These are phyloP conservation scores for Mastigias papua DNA, from an alignment of 30 jellyfish, hydroid and myxozoan genomes.

Conservation along the genomic window DNA sequence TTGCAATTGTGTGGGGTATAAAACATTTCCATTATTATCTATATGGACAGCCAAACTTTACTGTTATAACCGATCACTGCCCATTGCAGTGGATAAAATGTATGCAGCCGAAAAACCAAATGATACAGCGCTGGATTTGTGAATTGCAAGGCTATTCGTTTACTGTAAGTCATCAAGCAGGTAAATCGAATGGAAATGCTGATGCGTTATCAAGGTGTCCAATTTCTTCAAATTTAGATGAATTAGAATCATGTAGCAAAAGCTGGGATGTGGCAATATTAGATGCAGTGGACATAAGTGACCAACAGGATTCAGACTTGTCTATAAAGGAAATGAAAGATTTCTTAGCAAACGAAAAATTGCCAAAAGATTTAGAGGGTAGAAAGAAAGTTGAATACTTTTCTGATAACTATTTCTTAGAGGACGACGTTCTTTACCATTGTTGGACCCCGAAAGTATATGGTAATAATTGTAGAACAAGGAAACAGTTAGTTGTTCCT, in stretches of 20 bases:
- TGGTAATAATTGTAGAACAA: conserved; percentile 15
- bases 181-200: conserved; percentile 37
- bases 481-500: conserved; percentile 61
- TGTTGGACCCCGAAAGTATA: conserved; percentile 10
- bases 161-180: conserved; percentile 31
- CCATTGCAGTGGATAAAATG: conserved; percentile 47
- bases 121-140: conserved; percentile 34
- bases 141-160: conserved; percentile 24
- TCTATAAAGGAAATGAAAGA: conserved; percentile 23
- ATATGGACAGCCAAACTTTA: conserved; percentile 33
- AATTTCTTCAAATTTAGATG: not conserved
- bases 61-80: conserved; percentile 53
- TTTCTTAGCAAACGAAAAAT: conserved; percentile 1
- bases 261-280: conserved; percentile 3
- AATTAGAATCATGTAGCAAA: not conserved
- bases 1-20: conserved; percentile 27
- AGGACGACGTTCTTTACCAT: conserved; percentile 46
- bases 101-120: conserved; percentile 11
- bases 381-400: not conserved
- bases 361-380: not conserved
- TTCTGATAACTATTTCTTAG: conserved; percentile 4
- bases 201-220: conserved; percentile 57
- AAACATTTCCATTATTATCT: conserved; percentile 48
- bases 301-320: conserved; percentile 14
- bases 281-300: conserved; percentile 20